phyloP scores from a whole-genome alignment of 2,113 vertebrate species.

The Todiramphus saurophagus region DNA sequence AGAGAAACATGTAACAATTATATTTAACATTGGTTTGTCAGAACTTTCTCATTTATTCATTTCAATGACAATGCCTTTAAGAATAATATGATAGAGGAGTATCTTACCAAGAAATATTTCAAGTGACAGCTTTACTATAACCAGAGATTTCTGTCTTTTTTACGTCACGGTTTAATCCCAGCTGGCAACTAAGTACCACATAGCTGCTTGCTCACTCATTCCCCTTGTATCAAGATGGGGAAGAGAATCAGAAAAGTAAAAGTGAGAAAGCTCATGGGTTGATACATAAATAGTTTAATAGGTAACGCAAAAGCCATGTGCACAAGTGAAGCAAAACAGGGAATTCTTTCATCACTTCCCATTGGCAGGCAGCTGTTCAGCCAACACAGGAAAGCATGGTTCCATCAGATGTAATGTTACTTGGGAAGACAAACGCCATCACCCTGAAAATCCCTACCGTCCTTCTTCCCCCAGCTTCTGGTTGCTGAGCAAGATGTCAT shows the following conservation, averaged over 20 bases:
- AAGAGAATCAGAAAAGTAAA: background rate
- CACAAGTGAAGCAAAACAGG: background rate
- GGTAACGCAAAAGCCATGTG: background rate
- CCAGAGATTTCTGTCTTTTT: background rate
- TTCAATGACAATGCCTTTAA: conserved; percentile 10
- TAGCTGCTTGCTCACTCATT: background rate
- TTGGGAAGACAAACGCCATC: background rate
- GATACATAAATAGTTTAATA: background rate
- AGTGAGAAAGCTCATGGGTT: background rate
- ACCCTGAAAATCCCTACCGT: background rate
- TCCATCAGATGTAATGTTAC: background rate
- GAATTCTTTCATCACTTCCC: background rate
- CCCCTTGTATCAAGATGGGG: background rate
- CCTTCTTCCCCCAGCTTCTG: background rate
- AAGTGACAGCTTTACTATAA: background rate
- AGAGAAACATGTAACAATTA: background rate
- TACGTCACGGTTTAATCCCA: background rate
- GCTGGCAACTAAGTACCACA: background rate
- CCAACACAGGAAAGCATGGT: background rate
- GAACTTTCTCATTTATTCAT: background rate
- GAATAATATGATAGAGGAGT: background rate
- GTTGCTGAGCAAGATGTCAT: background rate
- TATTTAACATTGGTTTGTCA: background rate
- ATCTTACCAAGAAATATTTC: background rate
- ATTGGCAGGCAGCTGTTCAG: background rate